Evolutionary conservation across 2,888 invertebrate species (phyloP).

Genomic region (Cremastobaeus sp.): DNA sequence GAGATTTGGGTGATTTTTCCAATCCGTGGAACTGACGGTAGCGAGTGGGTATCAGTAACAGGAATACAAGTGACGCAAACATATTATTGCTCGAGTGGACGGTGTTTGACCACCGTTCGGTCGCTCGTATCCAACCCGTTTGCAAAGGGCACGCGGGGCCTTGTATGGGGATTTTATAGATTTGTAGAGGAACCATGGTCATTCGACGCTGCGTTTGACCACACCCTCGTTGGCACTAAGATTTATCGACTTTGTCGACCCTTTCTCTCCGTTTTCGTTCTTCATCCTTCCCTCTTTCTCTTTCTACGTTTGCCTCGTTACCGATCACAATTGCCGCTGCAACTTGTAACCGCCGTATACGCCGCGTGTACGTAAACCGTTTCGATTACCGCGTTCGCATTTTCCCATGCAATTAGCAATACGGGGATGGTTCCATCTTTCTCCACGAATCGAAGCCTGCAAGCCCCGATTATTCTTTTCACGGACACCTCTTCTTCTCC

Average conservation of each 20-base stretch:
- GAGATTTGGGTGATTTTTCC: slow-evolving; percentile 54
- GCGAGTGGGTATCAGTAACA: slow-evolving; percentile 60
- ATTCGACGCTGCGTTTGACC: slow-evolving; percentile 74
- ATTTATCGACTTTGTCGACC: slow-evolving; percentile 71
- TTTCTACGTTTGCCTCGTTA: slow-evolving; percentile 67
- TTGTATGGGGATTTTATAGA: slow-evolving; percentile 69
- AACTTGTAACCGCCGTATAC: slow-evolving; percentile 70
- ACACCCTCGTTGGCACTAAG: slow-evolving; percentile 76
- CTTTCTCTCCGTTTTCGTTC: slow-evolving; percentile 38
- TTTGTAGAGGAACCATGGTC: slow-evolving; percentile 72
- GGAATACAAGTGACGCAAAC: slow-evolving; percentile 74
- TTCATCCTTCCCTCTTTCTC: slow-evolving; percentile 39
- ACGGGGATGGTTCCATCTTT: slow-evolving; percentile 46
- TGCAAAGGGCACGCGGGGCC: slow-evolving; percentile 54
- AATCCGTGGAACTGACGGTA: slow-evolving; percentile 53
- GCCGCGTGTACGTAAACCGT: slow-evolving; percentile 40
- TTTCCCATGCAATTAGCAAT: slow-evolving; percentile 56
- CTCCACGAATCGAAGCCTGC: slow-evolving; percentile 26
- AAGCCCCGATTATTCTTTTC: slow-evolving; percentile 40
- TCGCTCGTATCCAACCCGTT: slow-evolving; percentile 64
- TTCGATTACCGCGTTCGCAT: slow-evolving; percentile 53
- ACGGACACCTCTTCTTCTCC: slow-evolving; percentile 21
- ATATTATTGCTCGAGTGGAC: slow-evolving; percentile 69
- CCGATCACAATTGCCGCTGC: slow-evolving; percentile 73
- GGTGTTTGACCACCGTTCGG: slow-evolving; percentile 72